Conservation (phyloP, 1,140 invertebrate genomes). For the Drosophila takahashii region DNA sequence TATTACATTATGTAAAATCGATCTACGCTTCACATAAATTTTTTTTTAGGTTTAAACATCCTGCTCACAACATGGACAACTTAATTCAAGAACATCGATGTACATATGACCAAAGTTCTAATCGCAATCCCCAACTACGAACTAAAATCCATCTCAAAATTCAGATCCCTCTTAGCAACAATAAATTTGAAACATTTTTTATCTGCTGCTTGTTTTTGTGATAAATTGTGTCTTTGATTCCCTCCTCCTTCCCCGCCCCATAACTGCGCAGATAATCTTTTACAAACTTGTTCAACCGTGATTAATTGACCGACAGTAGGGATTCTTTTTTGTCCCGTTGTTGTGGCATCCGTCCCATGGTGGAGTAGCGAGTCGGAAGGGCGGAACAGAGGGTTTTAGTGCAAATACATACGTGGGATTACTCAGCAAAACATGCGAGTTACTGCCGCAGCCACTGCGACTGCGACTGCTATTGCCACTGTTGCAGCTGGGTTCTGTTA, state of each 20-base stretch:
- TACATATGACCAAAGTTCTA: neutral
- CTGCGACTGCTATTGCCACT: conserved; percentile 39
- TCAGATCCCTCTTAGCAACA: conserved; percentile 7
- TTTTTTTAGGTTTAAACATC: neutral
- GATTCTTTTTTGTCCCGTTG: conserved; percentile 30
- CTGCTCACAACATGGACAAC: neutral
- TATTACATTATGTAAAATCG: too few species aligned
- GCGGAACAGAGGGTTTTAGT: conserved; percentile 49
- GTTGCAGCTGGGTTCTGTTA: conserved; percentile 73
- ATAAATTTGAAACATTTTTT: conserved; percentile 25
- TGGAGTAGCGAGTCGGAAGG: conserved; percentile 36
- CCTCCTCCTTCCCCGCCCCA: neutral
- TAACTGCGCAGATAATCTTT: conserved; percentile 38
- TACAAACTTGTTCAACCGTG: conserved; percentile 47
- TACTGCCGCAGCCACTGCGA: conserved; percentile 47
- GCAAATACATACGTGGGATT: conserved; percentile 73
- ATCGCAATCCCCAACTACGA: conserved; percentile 4
- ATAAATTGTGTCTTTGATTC: conserved; percentile 46
- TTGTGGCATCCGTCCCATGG: conserved; percentile 33
- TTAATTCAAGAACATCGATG: neutral
- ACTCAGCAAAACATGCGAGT: conserved; percentile 72
- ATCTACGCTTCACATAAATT: too few species aligned
- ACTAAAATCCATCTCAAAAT: conserved; percentile 8
- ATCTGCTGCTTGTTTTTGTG: conserved; percentile 35
- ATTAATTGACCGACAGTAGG: conserved; percentile 42